Base-by-base conservation (phyloP, 2,888 invertebrate genomes). In the Ophioninae sp. region DNA sequence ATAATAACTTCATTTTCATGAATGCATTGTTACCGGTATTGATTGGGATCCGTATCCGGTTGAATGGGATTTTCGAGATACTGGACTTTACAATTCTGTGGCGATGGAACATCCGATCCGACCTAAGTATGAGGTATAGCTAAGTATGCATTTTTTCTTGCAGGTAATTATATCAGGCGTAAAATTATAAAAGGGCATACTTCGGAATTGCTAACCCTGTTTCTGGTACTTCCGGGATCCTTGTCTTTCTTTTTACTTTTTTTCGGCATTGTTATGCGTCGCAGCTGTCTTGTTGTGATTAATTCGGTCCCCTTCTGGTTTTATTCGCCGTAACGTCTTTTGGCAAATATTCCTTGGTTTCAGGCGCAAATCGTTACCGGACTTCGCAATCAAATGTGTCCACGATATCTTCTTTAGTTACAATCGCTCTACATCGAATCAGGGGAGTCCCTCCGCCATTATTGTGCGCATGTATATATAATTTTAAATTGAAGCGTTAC, bases 41-140 rank as follows among this genome's bases (percentile, higher is more conserved):
- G 21, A 13, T 68, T 44, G 5, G 6, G 6, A 21, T 68, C 67
- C 13, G 23, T 5, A 17, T 44, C 21, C 21, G 67, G 7, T 68
- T 68, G 41, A 2, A 44, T 21, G 13, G 67, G 67, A 44, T 23
- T 68, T 23, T 44, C 39, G 44, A n/a, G 67, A 68, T 68, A 68
- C 44, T 21, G 44, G 21, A 68, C 44, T 0, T 68, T 20, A 6
- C 1, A 10, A 17, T 44, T n/a, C 10, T 44, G 44, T 44, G 44
- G 13, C n/a, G 44, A 17, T 23, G 44, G 6, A 44, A 23, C 67
- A 21, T 21, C 67, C 23, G 39, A n/a, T 21, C 13, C 44, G 13
- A 44, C 44, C 67, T 68, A 23, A 23, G 44, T 23, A 1, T 50
- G 2, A 2, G 17, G 44, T 8, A 13, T 44, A 21, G 21, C 13